phyloP scores from a whole-genome alignment of 2,113 vertebrate species.

The Mugil cephalus region DNA sequence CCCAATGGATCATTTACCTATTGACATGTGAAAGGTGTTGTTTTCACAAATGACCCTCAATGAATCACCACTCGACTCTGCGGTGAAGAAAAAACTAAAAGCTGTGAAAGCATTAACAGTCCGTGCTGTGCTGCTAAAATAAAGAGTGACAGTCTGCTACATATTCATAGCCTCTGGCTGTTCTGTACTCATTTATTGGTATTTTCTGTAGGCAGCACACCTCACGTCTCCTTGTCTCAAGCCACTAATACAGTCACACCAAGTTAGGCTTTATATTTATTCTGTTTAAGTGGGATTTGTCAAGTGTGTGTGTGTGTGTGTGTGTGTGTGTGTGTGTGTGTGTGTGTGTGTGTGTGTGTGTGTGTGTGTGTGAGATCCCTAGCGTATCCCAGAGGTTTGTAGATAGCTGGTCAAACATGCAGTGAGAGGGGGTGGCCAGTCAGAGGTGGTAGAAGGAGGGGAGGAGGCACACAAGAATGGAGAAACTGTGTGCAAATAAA shows the following conservation, averaged over 20 bases:
- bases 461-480: constrained; percentile 19
- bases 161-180: constrained; percentile 24
- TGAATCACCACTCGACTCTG: not conserved
- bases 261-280: constrained; percentile 41
- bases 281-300: constrained; percentile 40
- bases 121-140: constrained; percentile 6
- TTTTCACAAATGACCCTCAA: not conserved
- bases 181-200: constrained; percentile 20
- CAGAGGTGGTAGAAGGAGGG: constrained; percentile 34
- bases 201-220: constrained; percentile 25
- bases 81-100: not conserved
- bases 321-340: constrained; percentile 11
- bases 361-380: constrained; percentile 27
- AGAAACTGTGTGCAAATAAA: constrained; percentile 39
- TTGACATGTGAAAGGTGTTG: not conserved
- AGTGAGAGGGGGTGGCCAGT: constrained; percentile 39
- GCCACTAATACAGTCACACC: constrained; percentile 3
- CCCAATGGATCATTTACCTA: not conserved
- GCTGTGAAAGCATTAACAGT: constrained; percentile 8
- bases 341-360: not conserved
- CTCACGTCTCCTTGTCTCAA: constrained; percentile 5
- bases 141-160: not conserved
- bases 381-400: constrained; percentile 26
- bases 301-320: constrained; percentile 2
- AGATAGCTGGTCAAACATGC: constrained; percentile 47